These are phyloP conservation scores for Formica selysi DNA, from an alignment of 1,140 invertebrate genomes.

Conservation along the genomic window DNA sequence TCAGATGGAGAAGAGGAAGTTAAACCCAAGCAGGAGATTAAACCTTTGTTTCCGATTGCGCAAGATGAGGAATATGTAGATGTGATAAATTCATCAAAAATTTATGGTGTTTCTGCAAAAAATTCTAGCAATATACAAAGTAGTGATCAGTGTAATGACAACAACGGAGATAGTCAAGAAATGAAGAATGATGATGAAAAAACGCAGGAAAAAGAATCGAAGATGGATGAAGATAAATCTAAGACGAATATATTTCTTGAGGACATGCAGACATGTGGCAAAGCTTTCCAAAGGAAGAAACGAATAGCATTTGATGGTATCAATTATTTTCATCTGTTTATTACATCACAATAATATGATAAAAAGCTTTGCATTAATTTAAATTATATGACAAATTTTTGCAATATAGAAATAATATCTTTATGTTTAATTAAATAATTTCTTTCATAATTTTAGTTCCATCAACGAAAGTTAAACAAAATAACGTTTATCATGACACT, in stretches of 20 bases:
- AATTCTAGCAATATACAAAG: slow-evolving; percentile 50
- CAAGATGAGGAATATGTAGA: slow-evolving; percentile 63
- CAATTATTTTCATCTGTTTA: slow-evolving; percentile 10
- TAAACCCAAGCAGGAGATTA: slow-evolving; percentile 61
- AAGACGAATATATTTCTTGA: slow-evolving; percentile 83
- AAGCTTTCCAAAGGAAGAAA: slow-evolving; percentile 83
- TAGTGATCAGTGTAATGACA: slow-evolving; percentile 51
- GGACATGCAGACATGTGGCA: slow-evolving; percentile 79
- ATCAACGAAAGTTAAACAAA: slow-evolving; percentile 47
- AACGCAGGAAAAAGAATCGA: slow-evolving; percentile 21
- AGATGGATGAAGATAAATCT: slow-evolving; percentile 70
- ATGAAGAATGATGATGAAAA: slow-evolving; percentile 35
- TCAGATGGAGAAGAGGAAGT: slow-evolving; percentile 86
- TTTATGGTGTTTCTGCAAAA: slow-evolving; percentile 59
- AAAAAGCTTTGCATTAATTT: background rate
- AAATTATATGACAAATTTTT: background rate
- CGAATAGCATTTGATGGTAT: slow-evolving; percentile 85
- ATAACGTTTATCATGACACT: slow-evolving; percentile 35
- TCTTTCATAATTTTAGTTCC: slow-evolving; percentile 50
- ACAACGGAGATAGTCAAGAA: slow-evolving; percentile 76
- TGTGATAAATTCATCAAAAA: slow-evolving; percentile 11
- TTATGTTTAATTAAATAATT: slow-evolving; percentile 12
- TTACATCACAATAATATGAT: background rate
- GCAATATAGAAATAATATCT: background rate
- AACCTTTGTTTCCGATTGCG: slow-evolving; percentile 85